phyloP scores from a whole-genome alignment of 2,888 invertebrate genomes.

The Dryomyza anilis region DNA sequence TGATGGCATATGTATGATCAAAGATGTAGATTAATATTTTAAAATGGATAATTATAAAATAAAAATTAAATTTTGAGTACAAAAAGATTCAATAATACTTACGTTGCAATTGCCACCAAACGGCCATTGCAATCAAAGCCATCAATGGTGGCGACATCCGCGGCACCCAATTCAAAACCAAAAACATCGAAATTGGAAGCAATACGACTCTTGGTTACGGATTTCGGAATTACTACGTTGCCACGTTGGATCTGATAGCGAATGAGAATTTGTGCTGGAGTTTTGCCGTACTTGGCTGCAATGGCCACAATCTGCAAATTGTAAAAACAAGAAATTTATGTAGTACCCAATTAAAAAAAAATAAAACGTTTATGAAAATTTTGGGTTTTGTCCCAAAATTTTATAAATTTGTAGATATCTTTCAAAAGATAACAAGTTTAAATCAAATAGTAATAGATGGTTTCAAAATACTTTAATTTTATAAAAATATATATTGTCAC shows the following conservation, averaged over 20 bases:
- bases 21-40: no score
- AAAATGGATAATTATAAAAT: no score
- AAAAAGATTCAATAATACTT: constrained; percentile 1
- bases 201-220: constrained; percentile 43
- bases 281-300: constrained; percentile 41
- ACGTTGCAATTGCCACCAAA: constrained; percentile 44
- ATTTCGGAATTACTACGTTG: constrained; percentile 47
- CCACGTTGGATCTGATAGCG: constrained; percentile 47
- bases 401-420: no score
- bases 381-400: no score
- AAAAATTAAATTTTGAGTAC: not conserved
- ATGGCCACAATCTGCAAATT: constrained; percentile 34
- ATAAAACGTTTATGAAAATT: not conserved
- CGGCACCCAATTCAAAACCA: constrained; percentile 39
- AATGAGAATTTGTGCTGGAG: constrained; percentile 44
- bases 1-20: no score
- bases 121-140: constrained; percentile 46
- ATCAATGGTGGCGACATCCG: constrained; percentile 41
- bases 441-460: no score
- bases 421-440: no score
- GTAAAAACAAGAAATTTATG: not conserved
- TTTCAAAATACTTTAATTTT: not conserved
- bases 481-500: no score
- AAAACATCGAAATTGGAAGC: constrained; percentile 45
- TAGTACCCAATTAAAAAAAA: not conserved